These are phyloP conservation scores for Naso thynnoides DNA, from an alignment of 2,797 vertebrate species.

Conservation along the genomic window DNA sequence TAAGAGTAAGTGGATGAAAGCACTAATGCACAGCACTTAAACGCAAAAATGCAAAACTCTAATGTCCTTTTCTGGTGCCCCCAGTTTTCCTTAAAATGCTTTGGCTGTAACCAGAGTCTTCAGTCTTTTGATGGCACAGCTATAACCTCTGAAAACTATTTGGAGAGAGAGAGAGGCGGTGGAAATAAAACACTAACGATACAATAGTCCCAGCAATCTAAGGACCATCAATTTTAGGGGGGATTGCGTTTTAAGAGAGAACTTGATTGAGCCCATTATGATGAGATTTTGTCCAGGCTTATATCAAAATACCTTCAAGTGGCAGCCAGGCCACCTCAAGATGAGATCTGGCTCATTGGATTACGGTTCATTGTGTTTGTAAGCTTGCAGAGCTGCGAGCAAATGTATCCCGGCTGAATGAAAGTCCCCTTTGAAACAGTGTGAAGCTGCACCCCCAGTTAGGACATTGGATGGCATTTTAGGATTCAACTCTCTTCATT, in stretches of 20 bases:
- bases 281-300: slow-evolving; percentile 48
- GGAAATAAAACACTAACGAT: slow-evolving; percentile 3
- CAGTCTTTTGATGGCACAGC: slow-evolving; percentile 25
- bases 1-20: slow-evolving; percentile 22
- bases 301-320: slow-evolving; percentile 38
- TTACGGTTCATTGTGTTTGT: slow-evolving; percentile 53
- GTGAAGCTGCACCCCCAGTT: slow-evolving; percentile 7
- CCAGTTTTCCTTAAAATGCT: slow-evolving; percentile 17
- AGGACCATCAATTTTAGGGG: slow-evolving; percentile 1
- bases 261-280: slow-evolving; percentile 37
- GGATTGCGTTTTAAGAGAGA: slow-evolving; percentile 15
- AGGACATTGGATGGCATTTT: slow-evolving; percentile 43
- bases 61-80: slow-evolving; percentile 18
- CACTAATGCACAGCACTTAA: slow-evolving; percentile 28
- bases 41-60: slow-evolving; percentile 25
- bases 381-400: slow-evolving; percentile 40
- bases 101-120: slow-evolving; percentile 9
- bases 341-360: slow-evolving; percentile 55
- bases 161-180: slow-evolving; percentile 9
- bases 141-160: slow-evolving; percentile 37
- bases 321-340: slow-evolving; percentile 37
- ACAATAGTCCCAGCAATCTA: background rate
- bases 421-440: slow-evolving; percentile 36
- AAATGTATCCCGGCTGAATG: slow-evolving; percentile 38
- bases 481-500: slow-evolving; percentile 7